phyloP scores from a whole-genome alignment of 1,140 invertebrate species.

The Camponotus pennsylvanicus region DNA sequence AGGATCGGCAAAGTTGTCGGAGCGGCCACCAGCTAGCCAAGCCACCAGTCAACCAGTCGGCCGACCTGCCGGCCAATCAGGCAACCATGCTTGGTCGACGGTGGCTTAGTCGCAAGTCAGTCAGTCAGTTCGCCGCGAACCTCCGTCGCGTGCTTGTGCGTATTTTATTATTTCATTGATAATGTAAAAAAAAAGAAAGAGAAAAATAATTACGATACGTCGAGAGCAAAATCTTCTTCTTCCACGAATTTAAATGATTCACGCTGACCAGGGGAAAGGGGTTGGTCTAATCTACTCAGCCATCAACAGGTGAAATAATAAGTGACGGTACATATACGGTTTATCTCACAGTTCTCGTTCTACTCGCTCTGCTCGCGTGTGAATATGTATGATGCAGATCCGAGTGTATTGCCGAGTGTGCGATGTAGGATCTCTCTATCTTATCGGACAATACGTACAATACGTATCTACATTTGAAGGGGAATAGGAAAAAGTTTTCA shows the following conservation, averaged over 20 bases:
- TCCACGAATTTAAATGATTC: too few relatives aligned
- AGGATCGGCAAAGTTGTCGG: conserved; percentile 63
- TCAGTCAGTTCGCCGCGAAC: conserved; percentile 61
- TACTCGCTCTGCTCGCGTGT: neutral
- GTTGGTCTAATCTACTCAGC: too few relatives aligned
- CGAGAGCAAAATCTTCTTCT: neutral
- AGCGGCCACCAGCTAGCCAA: conserved; percentile 3
- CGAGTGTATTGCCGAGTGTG: conserved; percentile 1
- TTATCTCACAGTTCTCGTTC: neutral
- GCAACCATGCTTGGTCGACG: conserved; percentile 29
- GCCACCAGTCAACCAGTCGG: conserved; percentile 59
- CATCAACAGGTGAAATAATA: too few relatives aligned
- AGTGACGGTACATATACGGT: too few relatives aligned
- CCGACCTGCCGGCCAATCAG: conserved; percentile 67
- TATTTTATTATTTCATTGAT: neutral
- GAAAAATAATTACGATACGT: neutral
- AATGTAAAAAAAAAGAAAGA: conserved; percentile 9
- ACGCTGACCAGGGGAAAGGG: too few relatives aligned
- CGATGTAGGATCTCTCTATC: neutral
- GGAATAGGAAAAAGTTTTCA: neutral
- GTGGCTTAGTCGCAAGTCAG: conserved; percentile 5
- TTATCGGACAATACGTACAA: neutral
- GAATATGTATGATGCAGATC: conserved; percentile 23
- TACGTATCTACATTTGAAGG: neutral
- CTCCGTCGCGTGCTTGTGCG: neutral